Conservation (phyloP, 2,113 vertebrate genomes). For the Neoarius graeffei region DNA sequence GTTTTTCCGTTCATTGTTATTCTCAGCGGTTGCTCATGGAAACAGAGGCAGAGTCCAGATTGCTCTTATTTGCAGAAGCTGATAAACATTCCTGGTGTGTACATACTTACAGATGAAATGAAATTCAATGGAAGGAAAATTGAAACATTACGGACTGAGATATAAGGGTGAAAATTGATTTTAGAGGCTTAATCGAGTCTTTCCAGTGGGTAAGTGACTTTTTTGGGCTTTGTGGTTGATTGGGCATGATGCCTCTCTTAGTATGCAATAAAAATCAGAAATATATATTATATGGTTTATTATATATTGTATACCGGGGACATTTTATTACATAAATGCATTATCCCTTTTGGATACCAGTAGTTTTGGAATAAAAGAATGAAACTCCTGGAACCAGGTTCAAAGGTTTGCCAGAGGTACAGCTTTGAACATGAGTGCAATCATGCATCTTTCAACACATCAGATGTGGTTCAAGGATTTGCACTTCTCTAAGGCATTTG, state of each 20-base stretch:
- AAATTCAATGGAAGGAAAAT: conserved; percentile 21
- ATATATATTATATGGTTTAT: not conserved
- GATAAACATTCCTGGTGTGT: conserved; percentile 31
- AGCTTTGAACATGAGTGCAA: conserved; percentile 28
- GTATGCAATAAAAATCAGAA: conserved; percentile 2
- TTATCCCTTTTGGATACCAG: conserved; percentile 9
- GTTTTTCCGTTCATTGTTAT: conserved; percentile 45
- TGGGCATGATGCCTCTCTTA: not conserved
- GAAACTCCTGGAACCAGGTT: not conserved
- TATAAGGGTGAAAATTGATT: conserved; percentile 13
- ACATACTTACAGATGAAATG: not conserved
- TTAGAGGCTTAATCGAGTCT: conserved; percentile 5
- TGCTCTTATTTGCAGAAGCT: conserved; percentile 10
- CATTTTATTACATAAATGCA: conserved; percentile 15
- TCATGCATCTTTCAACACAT: conserved; percentile 11
- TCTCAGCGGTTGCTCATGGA: conserved; percentile 29
- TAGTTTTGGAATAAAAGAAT: conserved; percentile 23
- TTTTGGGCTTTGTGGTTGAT: conserved; percentile 30
- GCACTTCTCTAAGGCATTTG: conserved; percentile 16
- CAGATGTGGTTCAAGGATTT: conserved; percentile 6
- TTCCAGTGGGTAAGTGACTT: not conserved
- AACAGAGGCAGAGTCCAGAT: conserved; percentile 35
- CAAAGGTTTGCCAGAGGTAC: not conserved
- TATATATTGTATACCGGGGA: not conserved
- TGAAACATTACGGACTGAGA: not conserved